phyloP scores from a whole-genome alignment of 2,888 invertebrate genomes.

The Stenodera caucasica region DNA sequence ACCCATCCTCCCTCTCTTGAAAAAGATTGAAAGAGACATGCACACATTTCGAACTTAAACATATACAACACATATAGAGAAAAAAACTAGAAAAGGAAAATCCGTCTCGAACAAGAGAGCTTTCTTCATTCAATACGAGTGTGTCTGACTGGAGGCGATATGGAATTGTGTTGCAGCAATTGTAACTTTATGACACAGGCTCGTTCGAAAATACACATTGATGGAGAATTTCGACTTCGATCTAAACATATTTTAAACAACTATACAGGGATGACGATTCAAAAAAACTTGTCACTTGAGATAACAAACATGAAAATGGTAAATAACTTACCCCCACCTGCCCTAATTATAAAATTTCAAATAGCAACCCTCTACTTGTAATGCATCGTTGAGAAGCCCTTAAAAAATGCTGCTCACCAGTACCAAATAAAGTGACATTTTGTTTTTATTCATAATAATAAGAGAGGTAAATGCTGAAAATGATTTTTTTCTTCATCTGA shows the following conservation, averaged over 20 bases:
- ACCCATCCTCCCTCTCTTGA: too few species aligned
- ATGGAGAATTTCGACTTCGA: not conserved
- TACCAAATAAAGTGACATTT: too few species aligned
- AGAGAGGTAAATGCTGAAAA: too few species aligned
- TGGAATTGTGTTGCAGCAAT: not conserved
- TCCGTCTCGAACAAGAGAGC: not conserved
- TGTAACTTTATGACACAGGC: not conserved
- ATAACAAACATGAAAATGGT: not conserved
- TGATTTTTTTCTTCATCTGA: too few species aligned
- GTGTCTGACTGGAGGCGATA: not conserved
- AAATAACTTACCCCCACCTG: too few species aligned
- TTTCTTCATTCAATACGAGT: not conserved
- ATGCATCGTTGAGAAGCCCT: too few species aligned
- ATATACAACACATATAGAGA: not conserved
- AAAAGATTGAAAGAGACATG: not conserved
- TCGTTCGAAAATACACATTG: not conserved
- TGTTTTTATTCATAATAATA: too few species aligned
- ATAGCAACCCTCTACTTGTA: too few species aligned
- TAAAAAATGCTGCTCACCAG: too few species aligned
- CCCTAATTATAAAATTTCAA: too few species aligned
- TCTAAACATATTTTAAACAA: conserved; percentile 5
- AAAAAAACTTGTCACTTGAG: too few species aligned
- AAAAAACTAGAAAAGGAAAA: not conserved
- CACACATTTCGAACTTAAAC: not conserved
- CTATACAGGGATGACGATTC: not conserved